Conservation (phyloP, 1,140 invertebrate genomes). For the Drosophila mauritiana region DNA sequence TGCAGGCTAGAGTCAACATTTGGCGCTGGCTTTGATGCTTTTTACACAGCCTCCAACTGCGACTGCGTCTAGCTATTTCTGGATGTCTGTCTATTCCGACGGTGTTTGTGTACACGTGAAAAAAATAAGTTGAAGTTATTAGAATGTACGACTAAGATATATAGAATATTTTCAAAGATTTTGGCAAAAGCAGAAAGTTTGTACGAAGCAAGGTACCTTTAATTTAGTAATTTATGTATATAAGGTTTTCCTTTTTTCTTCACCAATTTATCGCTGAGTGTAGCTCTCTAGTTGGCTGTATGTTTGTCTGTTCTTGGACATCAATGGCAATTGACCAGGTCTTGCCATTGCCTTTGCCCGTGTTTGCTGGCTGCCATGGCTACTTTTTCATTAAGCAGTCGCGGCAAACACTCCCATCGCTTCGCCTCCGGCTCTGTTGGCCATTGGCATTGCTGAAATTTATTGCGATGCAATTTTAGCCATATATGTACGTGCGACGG, state of each 20-base stretch:
- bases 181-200: too few relatives aligned
- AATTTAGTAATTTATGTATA: too few relatives aligned
- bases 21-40: constrained; percentile 77
- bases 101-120: constrained; percentile 2
- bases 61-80: constrained; percentile 31
- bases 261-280: constrained; percentile 4
- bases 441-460: constrained; percentile 42
- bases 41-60: constrained; percentile 35
- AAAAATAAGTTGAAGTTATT: not conserved
- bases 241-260: too few relatives aligned
- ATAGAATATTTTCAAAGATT: too few relatives aligned
- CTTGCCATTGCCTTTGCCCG: constrained; percentile 35
- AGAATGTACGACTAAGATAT: too few relatives aligned
- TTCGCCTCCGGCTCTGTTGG: constrained; percentile 27
- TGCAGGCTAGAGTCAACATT: constrained; percentile 62
- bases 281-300: constrained; percentile 1
- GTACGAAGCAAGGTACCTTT: too few relatives aligned
- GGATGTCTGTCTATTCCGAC: constrained; percentile 9
- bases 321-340: constrained; percentile 60
- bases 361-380: constrained; percentile 30
- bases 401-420: constrained; percentile 39
- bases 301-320: constrained; percentile 61
- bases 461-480: constrained; percentile 67
- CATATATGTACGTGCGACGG: constrained; percentile 65
- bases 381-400: constrained; percentile 48